Percentiles rank a stretch among this genome's conserved stretches.
These are phyloP conservation scores for Oligia strigilis DNA, from an alignment of 2,888 invertebrate genomes.

Conservation along the genomic window DNA sequence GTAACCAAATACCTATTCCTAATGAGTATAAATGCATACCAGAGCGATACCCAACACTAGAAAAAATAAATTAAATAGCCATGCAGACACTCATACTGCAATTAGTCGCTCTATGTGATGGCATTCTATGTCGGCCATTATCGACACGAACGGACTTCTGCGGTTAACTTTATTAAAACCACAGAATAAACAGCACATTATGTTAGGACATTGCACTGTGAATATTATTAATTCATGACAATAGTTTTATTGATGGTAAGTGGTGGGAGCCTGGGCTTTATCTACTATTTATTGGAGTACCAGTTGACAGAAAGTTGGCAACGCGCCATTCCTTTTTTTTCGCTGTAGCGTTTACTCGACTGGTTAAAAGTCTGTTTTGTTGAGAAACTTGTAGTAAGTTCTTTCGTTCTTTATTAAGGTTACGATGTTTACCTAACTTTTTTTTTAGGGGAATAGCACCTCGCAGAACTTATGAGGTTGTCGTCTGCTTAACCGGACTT, in stretches of 20 bases:
- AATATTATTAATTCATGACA: constrained; percentile 31
- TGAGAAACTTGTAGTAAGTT: constrained; percentile 1
- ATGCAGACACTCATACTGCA: constrained; percentile 46
- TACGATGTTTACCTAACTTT: background rate
- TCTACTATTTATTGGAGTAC: constrained; percentile 14
- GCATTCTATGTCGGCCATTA: constrained; percentile 59
- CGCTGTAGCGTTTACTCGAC: background rate
- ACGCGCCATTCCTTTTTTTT: constrained; percentile 14
- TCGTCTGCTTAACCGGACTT: too few relatives aligned
- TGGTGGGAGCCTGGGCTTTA: constrained; percentile 11
- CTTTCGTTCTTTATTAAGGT: background rate
- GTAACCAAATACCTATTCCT: too few relatives aligned
- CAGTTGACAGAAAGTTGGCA: constrained; percentile 27
- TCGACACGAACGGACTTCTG: constrained; percentile 62
- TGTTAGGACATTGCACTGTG: constrained; percentile 58
- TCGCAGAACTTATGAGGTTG: too few relatives aligned
- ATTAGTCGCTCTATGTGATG: constrained; percentile 51
- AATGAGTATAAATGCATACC: background rate
- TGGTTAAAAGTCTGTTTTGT: background rate
- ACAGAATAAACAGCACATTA: constrained; percentile 48
- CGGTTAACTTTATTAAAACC: constrained; percentile 64
- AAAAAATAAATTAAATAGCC: constrained; percentile 27
- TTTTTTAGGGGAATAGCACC: too few relatives aligned
- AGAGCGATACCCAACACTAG: background rate
- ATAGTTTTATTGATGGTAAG: constrained; percentile 20